A percentile compares a stretch with the other conserved stretches of the same genome.
Evolutionary conservation across 2,797 vertebrate species (phyloP).

Genomic region (Sebastes oblongus): DNA sequence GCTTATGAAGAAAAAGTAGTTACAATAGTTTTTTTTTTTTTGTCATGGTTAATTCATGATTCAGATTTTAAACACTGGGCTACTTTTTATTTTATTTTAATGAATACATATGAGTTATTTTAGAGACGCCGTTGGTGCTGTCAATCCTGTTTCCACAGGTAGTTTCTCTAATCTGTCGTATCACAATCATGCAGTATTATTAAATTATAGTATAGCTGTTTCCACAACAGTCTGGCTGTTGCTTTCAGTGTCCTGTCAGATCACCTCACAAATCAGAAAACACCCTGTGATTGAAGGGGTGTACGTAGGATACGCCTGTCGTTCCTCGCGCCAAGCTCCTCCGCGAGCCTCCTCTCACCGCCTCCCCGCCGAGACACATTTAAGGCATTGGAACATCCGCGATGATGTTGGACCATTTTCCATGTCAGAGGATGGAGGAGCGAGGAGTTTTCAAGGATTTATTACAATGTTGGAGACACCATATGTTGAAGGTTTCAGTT

Average conservation of each 20-base stretch:
- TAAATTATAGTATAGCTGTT: not conserved
- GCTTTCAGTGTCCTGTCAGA: not conserved
- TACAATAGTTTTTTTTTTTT: not conserved
- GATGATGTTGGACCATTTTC: not conserved
- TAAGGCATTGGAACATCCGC: not conserved
- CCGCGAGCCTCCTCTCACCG: not conserved
- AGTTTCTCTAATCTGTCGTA: not conserved
- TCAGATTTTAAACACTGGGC: not conserved
- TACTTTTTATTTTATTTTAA: not conserved
- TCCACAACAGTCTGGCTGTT: not conserved
- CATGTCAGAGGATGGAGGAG: not conserved
- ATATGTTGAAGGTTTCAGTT: not conserved
- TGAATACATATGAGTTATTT: not conserved
- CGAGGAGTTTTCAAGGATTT: not conserved
- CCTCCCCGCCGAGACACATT: not conserved
- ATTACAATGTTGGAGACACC: not conserved
- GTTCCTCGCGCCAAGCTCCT: not conserved
- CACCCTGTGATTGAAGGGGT: not conserved
- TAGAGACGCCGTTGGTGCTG: not conserved
- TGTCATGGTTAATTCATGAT: not conserved
- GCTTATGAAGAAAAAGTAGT: not conserved
- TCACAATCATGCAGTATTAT: not conserved
- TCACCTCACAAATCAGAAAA: not conserved
- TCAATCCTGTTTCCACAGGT: not conserved
- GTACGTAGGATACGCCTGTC: not conserved